Conservation (phyloP, 2,797 vertebrate species). For the Potorous gilbertii region DNA sequence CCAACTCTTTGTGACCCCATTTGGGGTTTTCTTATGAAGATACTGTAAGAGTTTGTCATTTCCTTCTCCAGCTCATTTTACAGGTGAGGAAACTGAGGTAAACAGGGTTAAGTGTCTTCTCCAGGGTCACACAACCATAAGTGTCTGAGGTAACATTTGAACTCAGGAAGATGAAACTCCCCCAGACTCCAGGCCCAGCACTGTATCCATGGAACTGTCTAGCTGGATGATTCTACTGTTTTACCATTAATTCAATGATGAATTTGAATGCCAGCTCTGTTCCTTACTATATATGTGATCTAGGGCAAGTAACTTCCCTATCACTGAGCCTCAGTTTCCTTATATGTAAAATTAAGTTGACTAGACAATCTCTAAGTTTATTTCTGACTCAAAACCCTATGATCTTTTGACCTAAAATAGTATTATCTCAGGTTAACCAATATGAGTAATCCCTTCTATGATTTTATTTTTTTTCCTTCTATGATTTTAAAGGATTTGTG, state of each 20-base stretch:
- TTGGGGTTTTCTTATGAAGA: not conserved
- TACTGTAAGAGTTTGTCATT: not conserved
- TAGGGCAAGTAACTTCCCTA: not conserved
- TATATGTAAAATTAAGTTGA: not conserved
- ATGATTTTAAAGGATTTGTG: not conserved
- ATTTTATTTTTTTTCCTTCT: not conserved
- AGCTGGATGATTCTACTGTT: not conserved
- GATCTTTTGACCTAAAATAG: not conserved
- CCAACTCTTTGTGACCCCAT: not conserved
- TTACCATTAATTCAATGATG: not conserved
- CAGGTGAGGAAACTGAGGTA: not conserved
- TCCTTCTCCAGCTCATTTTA: not conserved
- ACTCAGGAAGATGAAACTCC: not conserved
- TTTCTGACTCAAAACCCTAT: not conserved
- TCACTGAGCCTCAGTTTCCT: not conserved
- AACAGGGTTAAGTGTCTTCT: not conserved
- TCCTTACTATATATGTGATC: not conserved
- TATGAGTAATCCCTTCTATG: not conserved
- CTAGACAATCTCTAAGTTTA: not conserved
- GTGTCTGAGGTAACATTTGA: not conserved
- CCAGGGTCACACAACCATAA: not conserved
- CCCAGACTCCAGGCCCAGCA: not conserved
- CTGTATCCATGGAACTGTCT: not conserved
- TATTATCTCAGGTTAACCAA: not conserved
- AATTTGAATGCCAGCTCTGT: not conserved